Conservation (phyloP, 2,797 vertebrate species). For the Hydrocynus forskahlii region DNA sequence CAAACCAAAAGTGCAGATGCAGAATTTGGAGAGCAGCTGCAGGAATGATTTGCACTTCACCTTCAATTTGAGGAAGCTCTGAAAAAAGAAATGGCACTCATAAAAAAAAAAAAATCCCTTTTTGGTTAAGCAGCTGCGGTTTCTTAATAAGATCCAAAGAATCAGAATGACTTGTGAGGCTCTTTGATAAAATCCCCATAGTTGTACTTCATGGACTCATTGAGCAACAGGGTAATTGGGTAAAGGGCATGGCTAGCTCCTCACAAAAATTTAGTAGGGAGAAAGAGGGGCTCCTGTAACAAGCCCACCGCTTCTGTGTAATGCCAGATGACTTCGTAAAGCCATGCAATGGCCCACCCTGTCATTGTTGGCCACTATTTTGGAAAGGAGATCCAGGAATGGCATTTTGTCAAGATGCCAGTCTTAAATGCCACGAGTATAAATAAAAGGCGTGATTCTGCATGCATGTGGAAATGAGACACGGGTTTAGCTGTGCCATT, state of each 20-base stretch:
- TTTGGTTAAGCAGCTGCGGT: constrained; percentile 71
- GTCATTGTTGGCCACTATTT: constrained; percentile 52
- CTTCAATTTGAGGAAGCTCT: constrained; percentile 72
- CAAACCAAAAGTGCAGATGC: constrained; percentile 55
- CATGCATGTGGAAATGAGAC: constrained; percentile 52
- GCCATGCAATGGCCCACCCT: constrained; percentile 55
- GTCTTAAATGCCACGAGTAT: constrained; percentile 61
- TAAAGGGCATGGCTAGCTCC: constrained; percentile 74
- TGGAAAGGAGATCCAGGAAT: constrained; percentile 53
- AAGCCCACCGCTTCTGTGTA: constrained; percentile 65
- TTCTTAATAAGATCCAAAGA: constrained; percentile 78
- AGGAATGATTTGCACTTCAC: constrained; percentile 71
- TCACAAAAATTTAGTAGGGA: constrained; percentile 60
- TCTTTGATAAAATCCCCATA: constrained; percentile 72
- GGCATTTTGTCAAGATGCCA: constrained; percentile 50
- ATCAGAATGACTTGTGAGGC: constrained; percentile 72
- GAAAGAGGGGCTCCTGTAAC: constrained; percentile 67
- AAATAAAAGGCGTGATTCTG: constrained; percentile 55
- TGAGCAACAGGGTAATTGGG: constrained; percentile 73
- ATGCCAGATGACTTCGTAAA: constrained; percentile 69
- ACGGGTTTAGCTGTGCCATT: constrained; percentile 28
- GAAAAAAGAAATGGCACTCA: constrained; percentile 68
- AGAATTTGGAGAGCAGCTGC: constrained; percentile 68
- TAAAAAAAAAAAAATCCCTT: constrained; percentile 58
- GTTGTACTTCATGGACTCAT: constrained; percentile 59